phyloP scores from a whole-genome alignment of 1,140 invertebrate genomes.

The Heterodera carotae region DNA sequence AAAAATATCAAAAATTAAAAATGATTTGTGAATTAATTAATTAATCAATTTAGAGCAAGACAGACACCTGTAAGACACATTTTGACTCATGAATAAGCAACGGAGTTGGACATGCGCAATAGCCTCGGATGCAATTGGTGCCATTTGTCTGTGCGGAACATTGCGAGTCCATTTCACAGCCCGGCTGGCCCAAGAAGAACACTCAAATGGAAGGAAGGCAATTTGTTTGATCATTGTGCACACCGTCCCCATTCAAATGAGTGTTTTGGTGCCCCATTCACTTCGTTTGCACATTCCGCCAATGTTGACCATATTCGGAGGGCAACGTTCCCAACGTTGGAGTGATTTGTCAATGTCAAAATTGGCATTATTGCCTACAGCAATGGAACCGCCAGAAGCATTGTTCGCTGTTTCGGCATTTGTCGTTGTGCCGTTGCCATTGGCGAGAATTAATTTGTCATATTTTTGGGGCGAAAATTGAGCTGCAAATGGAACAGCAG shows the following conservation, averaged over 20 bases:
- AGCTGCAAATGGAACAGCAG: constrained; percentile 1
- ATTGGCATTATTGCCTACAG: background rate
- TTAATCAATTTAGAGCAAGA: too few species aligned
- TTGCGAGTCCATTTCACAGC: constrained; percentile 58
- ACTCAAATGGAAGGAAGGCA: constrained; percentile 16
- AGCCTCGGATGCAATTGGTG: constrained; percentile 51
- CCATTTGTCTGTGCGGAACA: constrained; percentile 50
- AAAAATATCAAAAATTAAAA: background rate
- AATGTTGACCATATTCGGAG: constrained; percentile 54
- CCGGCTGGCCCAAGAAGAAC: constrained; percentile 58
- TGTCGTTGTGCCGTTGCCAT: background rate
- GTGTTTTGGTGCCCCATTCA: too few species aligned
- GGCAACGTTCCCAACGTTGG: constrained; percentile 35
- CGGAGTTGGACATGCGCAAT: constrained; percentile 55
- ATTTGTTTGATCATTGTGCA: too few species aligned
- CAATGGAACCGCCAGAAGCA: too few species aligned
- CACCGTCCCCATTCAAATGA: too few species aligned
- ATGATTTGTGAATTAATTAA: too few species aligned
- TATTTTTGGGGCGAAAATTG: constrained; percentile 7
- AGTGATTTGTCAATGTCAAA: background rate
- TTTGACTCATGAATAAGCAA: constrained; percentile 59
- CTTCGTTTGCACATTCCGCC: constrained; percentile 57
- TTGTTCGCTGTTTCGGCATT: constrained; percentile 1
- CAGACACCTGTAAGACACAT: constrained; percentile 42
- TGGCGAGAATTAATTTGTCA: background rate